A percentile compares a stretch with the other conserved stretches of the same genome.
These are phyloP conservation scores for Drosophila guanche DNA, from an alignment of 1,140 invertebrate genomes.

Conservation along the genomic window DNA sequence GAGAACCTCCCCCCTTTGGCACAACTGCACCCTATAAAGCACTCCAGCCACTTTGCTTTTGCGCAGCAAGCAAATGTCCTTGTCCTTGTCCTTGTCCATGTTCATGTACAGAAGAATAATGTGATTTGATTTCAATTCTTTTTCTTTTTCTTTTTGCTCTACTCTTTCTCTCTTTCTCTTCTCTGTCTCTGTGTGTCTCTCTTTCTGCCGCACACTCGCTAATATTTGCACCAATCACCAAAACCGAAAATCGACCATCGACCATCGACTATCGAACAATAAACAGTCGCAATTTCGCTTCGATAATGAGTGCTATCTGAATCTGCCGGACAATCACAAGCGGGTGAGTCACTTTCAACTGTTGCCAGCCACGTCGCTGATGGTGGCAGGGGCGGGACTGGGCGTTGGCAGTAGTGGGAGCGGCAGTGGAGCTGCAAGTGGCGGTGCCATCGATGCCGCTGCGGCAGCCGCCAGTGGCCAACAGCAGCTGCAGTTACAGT, in stretches of 20 bases:
- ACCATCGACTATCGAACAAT: background rate
- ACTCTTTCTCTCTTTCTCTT: conserved; percentile 46
- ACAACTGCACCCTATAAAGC: conserved; percentile 33
- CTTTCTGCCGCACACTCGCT: conserved; percentile 23
- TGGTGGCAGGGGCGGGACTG: conserved; percentile 84
- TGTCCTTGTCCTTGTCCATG: conserved; percentile 33
- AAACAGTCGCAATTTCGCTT: conserved; percentile 98
- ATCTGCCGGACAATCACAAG: conserved; percentile 97
- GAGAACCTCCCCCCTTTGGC: conserved; percentile 16
- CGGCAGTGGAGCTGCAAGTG: conserved; percentile 25
- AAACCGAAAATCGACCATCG: conserved; percentile 12
- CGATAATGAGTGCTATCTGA: conserved; percentile 98
- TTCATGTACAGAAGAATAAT: conserved; percentile 27
- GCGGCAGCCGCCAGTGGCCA: conserved; percentile 52
- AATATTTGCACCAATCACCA: conserved; percentile 38
- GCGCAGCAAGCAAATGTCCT: conserved; percentile 43
- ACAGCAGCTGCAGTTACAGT: conserved; percentile 65
- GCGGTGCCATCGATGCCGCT: conserved; percentile 3
- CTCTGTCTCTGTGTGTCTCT: conserved; percentile 32
- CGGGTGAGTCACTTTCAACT: conserved; percentile 90
- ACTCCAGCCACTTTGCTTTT: background rate
- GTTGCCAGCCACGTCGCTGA: conserved; percentile 43
- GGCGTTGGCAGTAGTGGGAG: conserved; percentile 84
- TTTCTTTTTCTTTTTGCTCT: conserved; percentile 48
- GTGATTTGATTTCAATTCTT: conserved; percentile 34